Base-by-base conservation (phyloP, 2,113 vertebrate species). In the Microcebus jonahi region DNA sequence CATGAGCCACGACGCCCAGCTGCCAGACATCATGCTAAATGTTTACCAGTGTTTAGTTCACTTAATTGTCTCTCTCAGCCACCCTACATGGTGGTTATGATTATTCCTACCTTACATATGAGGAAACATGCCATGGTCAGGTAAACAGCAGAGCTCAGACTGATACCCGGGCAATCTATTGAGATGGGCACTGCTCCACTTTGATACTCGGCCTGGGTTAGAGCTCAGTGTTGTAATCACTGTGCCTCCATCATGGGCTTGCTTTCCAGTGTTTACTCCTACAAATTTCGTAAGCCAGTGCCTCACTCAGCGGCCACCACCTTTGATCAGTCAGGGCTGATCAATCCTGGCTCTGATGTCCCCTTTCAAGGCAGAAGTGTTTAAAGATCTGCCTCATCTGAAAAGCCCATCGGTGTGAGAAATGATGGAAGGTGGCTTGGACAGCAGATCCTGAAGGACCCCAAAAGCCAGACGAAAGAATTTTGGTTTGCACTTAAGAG, bases 161-260 rank as follows among this genome's bases (percentile, higher is more conserved):
- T 5, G 34, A 29, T 1, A 29, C 29, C 11, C 31, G 5, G 27
- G 6, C 53, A 81, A 34, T 7, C 21, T 15, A 59, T 68, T 27
- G 39, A 61, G 48, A 29, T 10, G 6, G 21, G 50, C 70, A 27
- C 45, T 42, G 65, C 75, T 77, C 92, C 50, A 45, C 23, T 5
- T 4, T 81, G n/a, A 1, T 0, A 17, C 8, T 45, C 3, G 0
- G 2, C 14, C 27, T 17, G 8, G 36, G n/a, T 6, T 2, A 68
- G 50, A 34, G 57, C 9, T 23, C 50, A 57, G 67, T 36, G 48
- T 36, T 27, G 15, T 8, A 18, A 53, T n/a, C 36, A 67, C 39
- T 42, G 15, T 65, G 68, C 20, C 55, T 65, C 10, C 11, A 23
- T 48, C n/a, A 36, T n/a, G 18, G 0, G 18, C 68, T 8, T 42